Evolutionary conservation across 2,113 vertebrate species (phyloP), one percentile per base, ranked within the genome.

Genomic region (Macrotis lagotis): DNA sequence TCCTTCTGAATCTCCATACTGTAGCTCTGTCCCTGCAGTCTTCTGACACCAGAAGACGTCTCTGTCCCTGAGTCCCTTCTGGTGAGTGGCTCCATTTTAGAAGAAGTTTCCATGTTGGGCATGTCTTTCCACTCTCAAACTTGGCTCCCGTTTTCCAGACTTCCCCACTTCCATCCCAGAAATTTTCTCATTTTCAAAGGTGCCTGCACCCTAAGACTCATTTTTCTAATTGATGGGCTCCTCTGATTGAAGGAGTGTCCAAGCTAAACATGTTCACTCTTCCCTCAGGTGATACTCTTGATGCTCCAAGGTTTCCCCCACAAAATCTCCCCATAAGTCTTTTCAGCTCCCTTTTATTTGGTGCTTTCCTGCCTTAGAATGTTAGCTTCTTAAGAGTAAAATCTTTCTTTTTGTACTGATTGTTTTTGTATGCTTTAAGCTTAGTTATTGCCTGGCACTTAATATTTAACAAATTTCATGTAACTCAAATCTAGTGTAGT

Each of bases 311-410:
- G 66, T 83, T 44, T 24, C n/a, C 19, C n/a, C n/a, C n/a, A n/a
- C n/a, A n/a, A n/a, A n/a, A n/a, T n/a, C n/a, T n/a, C n/a, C n/a
- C n/a, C n/a, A n/a, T n/a, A n/a, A 83, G 19, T 16, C 28, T 66
- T 66, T 12, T 66, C 28, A 37, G 31, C 11, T 3, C 55, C 28
- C 31, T 66, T 66, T 31, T 37, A 66, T 4, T 66, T 37, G 11
- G 11, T 31, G 8, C 37, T 66, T 66, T 37, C 28, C 31, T 3
- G 0, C 26, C 2, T 31, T 3, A n/a, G 48, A 44, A 47, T 0
- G 1, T 2, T 1, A 48, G 44, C 11, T 5, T 0, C 25, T 0
- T 3, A 26, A 51, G 6, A 25, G 3, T 8, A n/a, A 9, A 44
- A 26, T 0, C 26, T 24, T 3, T 49, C 12, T 53, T 16, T 44